phyloP scores from a whole-genome alignment of 2,797 vertebrate species.

The Sarcoramphus papa region DNA sequence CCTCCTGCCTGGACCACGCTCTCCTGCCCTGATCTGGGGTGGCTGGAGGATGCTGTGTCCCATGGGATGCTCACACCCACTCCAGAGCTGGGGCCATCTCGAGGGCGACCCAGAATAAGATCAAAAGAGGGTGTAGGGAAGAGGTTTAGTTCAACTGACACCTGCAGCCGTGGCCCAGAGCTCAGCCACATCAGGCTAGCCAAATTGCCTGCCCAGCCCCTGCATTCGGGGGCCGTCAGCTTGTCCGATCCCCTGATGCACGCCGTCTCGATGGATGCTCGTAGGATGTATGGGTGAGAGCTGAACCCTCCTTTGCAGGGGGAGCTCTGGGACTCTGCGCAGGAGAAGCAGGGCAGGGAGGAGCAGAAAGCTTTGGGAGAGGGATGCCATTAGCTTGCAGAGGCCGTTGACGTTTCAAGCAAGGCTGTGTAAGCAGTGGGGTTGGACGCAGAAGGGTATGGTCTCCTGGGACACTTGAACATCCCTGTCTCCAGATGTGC shows the following conservation, averaged over 20 bases:
- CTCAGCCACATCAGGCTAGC: not conserved
- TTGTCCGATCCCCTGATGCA: fast-evolving
- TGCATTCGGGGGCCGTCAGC: fast-evolving
- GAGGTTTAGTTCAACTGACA: not conserved
- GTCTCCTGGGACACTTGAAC: not conserved
- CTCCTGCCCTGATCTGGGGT: not conserved
- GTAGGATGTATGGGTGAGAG: not conserved
- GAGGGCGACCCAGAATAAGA: not conserved
- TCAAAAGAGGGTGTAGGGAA: not conserved
- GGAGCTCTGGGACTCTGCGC: not conserved
- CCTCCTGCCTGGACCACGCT: not conserved
- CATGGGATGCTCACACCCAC: not conserved
- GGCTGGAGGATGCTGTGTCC: not conserved
- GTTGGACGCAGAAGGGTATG: not conserved
- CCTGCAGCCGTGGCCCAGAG: not conserved
- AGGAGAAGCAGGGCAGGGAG: not conserved
- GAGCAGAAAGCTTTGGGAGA: not conserved
- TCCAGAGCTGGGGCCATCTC: not conserved
- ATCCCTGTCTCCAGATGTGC: not conserved
- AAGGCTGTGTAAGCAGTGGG: not conserved
- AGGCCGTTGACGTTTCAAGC: not conserved
- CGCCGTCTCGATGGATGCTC: fast-evolving
- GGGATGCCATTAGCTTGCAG: not conserved
- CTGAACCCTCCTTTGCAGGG: fast-evolving
- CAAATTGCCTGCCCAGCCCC: not conserved